Evolutionary conservation across 2,113 vertebrate genomes (phyloP).

Genomic region (Paraplagusia blochii): DNA sequence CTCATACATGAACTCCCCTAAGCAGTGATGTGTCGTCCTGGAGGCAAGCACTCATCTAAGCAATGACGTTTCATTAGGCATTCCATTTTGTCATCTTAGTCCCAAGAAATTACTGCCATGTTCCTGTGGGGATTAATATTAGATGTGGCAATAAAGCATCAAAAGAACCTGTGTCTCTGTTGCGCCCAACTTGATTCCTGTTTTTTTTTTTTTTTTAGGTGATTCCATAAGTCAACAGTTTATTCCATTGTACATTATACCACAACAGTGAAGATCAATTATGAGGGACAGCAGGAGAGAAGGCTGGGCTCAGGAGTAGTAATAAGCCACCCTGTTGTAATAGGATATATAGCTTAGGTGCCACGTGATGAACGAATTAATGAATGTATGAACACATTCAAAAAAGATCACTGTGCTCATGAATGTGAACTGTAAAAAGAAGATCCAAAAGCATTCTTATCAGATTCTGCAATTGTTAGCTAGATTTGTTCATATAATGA

Average conservation of each 20-base stretch:
- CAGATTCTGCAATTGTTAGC: not conserved
- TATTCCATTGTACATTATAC: constrained; percentile 12
- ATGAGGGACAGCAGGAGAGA: constrained; percentile 19
- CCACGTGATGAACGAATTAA: too few species aligned
- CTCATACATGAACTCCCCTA: constrained; percentile 62
- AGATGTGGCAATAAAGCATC: constrained; percentile 19
- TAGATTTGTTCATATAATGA: not conserved
- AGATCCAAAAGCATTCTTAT: constrained; percentile 3
- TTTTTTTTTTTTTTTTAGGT: constrained; percentile 3
- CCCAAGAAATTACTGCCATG: constrained; percentile 42
- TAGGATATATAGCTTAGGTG: constrained; percentile 20
- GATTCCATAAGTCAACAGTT: not conserved
- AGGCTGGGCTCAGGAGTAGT: constrained; percentile 41
- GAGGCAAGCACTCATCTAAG: constrained; percentile 39
- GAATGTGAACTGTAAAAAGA: not conserved
- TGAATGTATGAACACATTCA: constrained; percentile 28
- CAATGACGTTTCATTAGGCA: constrained; percentile 50
- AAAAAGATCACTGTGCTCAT: too few species aligned
- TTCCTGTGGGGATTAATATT: constrained; percentile 44
- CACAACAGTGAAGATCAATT: not conserved
- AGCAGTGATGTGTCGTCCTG: constrained; percentile 51
- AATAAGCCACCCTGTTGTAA: constrained; percentile 39
- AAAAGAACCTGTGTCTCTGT: constrained; percentile 16
- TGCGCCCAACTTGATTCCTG: constrained; percentile 1
- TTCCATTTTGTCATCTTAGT: constrained; percentile 53